A percentile compares a stretch with the other conserved stretches of the same genome.
phyloP scores from a whole-genome alignment of 2,888 invertebrate genomes.

The Marasmarcha lunaedactyla region DNA sequence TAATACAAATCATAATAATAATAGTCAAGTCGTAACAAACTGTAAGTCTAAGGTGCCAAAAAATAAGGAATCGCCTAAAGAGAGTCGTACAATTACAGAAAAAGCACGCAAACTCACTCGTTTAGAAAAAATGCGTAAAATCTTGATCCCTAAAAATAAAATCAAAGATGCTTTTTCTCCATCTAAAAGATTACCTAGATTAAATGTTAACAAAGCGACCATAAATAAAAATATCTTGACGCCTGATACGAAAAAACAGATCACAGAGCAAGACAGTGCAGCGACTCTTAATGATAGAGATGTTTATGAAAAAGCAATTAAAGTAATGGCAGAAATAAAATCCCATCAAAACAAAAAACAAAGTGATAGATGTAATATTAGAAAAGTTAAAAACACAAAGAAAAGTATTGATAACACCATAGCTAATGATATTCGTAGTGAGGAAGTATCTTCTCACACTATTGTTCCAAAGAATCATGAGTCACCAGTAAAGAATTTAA shows the following conservation, averaged over 20 bases:
- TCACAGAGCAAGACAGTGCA: conserved; percentile 8
- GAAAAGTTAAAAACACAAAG: too few relatives aligned
- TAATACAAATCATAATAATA: too few relatives aligned
- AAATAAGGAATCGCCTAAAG: background rate
- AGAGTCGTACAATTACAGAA: conserved; percentile 7
- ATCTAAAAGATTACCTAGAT: conserved; percentile 16
- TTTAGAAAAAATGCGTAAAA: conserved; percentile 34
- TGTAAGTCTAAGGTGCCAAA: background rate
- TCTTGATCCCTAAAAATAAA: conserved; percentile 36
- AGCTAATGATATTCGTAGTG: too few relatives aligned
- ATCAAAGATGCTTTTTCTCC: conserved; percentile 22
- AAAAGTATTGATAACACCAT: too few relatives aligned
- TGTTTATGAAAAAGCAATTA: conserved; percentile 42
- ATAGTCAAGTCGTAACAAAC: conserved; percentile 2
- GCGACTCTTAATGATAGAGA: conserved; percentile 29
- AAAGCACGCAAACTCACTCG: conserved; percentile 30
- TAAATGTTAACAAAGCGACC: conserved; percentile 18
- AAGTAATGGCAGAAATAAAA: conserved; percentile 37
- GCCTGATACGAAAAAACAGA: conserved; percentile 11
- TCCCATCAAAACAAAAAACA: conserved; percentile 18
- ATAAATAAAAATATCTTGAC: conserved; percentile 11
- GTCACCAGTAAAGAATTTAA: too few relatives aligned
- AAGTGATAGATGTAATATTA: too few relatives aligned
- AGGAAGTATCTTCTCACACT: too few relatives aligned
- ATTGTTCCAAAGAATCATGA: too few relatives aligned